A percentile compares a stretch with the other conserved stretches of the same genome.
Conservation (phyloP, 2,113 vertebrate genomes). For the Holacanthus passer region DNA sequence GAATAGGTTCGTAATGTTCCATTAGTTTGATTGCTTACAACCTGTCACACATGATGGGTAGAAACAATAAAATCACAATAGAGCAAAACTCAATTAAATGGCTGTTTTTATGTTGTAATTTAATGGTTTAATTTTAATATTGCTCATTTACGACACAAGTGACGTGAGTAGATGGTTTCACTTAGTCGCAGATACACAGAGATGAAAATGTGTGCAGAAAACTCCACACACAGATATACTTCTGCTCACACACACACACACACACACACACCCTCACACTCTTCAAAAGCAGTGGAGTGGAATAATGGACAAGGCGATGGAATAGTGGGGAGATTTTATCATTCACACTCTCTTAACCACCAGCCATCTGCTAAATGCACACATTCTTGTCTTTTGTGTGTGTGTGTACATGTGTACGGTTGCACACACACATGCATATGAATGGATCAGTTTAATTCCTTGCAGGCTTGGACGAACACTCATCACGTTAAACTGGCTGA, state of each 20-base stretch:
- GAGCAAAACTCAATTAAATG: constrained; percentile 76
- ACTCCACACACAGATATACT: constrained; percentile 33
- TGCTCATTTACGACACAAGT: constrained; percentile 67
- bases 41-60: constrained; percentile 66
- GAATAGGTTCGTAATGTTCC: constrained; percentile 78
- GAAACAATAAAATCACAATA: constrained; percentile 70
- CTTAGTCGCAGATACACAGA: constrained; percentile 40
- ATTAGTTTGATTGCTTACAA: constrained; percentile 84
- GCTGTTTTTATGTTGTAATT: constrained; percentile 78
- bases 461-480: constrained; percentile 32
- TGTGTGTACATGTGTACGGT: constrained; percentile 1
- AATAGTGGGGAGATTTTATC: constrained; percentile 79
- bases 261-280: constrained; percentile 5
- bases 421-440: background rate
- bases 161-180: constrained; percentile 49
- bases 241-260: constrained; percentile 3
- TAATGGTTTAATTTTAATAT: constrained; percentile 73
- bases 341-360: constrained; percentile 78
- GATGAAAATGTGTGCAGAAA: constrained; percentile 24
- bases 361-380: constrained; percentile 78
- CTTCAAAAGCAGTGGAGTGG: constrained; percentile 75
- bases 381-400: constrained; percentile 48
- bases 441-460: constrained; percentile 22
- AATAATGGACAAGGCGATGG: constrained; percentile 80
- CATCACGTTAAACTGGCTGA: constrained; percentile 34